phyloP scores from a whole-genome alignment of 1,140 invertebrate species.

The Formica exsecta region DNA sequence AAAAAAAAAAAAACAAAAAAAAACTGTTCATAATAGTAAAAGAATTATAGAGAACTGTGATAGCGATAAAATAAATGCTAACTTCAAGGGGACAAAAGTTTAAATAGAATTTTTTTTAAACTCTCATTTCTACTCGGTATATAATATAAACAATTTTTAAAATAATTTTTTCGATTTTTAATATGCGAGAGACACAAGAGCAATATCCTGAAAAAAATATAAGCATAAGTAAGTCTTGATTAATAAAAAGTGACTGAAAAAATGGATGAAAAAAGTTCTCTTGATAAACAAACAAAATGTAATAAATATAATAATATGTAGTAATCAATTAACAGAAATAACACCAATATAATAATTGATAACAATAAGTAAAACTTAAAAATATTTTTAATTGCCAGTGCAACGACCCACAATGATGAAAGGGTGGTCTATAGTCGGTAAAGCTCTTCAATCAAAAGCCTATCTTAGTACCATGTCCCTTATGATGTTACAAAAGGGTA shows the following conservation, averaged over 20 bases:
- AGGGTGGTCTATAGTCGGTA: neutral
- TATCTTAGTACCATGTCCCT: neutral
- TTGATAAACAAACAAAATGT: neutral
- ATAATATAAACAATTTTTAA: neutral
- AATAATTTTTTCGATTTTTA: neutral
- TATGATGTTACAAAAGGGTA: neutral
- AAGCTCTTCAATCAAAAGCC: neutral
- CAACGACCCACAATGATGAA: neutral
- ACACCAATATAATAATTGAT: neutral
- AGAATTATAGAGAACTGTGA: neutral
- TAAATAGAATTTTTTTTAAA: neutral
- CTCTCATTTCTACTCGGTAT: neutral
- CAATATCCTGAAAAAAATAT: neutral
- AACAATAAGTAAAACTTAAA: neutral
- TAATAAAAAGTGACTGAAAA: neutral
- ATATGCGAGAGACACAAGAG: neutral
- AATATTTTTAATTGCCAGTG: conserved; percentile 3
- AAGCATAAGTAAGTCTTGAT: conserved; percentile 21
- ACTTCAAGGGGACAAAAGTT: neutral
- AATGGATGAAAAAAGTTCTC: conserved; percentile 1
- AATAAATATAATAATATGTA: neutral
- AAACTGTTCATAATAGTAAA: neutral
- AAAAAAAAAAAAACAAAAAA: too few relatives aligned
- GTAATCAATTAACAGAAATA: neutral
- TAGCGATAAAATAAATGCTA: conserved; percentile 4